Evolutionary conservation across 1,140 invertebrate species (phyloP), one percentile per base, ranked within the genome.

Genomic region (Ephestia elutella): DNA sequence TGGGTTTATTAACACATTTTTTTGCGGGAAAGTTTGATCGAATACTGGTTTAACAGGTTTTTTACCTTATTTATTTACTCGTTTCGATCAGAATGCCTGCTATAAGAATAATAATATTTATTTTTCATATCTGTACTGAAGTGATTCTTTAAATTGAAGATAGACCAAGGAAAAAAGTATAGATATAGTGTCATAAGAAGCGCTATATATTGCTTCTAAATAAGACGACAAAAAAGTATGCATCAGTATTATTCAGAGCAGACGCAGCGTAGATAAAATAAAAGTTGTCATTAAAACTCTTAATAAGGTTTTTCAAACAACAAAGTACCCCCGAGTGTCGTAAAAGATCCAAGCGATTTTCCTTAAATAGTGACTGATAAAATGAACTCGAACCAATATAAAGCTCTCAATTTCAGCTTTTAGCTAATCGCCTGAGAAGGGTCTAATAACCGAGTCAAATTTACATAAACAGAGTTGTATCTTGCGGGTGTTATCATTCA

Each of bases 401-500:
- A 65, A 65, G 60, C 56, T 66, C 59, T 63, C 56, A 62, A 65
- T 65, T 65, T 57, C 49, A 38, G 35, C 10, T 44, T 30, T 62
- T 60, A 70, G 65, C 71, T 82, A 79, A 75, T 80, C 73, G 78
- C 74, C 69, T 71, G 68, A 70, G 70, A 63, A 73, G 71, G 70
- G 71, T 79, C 72, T 84, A 78, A 77, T 82, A 82, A 80, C 73
- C 69, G 66, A 82, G 72, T 78, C 63, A 80, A 81, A 85, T 87
- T 82, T 81, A 82, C 81, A 84, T 85, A 85, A 85, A 85, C 78
- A 85, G 71, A 70, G 69, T 65, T 61, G 61, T 80, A 71, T 79
- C 82, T 84, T 81, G 78, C 73, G 82, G 82, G 71, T 85, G 77
- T 87, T 85, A 87, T 87, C 78, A 81, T 87, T 87, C 78, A 87